phyloP scores from a whole-genome alignment of 1,140 invertebrate species.

The Eriocheir sinensis region DNA sequence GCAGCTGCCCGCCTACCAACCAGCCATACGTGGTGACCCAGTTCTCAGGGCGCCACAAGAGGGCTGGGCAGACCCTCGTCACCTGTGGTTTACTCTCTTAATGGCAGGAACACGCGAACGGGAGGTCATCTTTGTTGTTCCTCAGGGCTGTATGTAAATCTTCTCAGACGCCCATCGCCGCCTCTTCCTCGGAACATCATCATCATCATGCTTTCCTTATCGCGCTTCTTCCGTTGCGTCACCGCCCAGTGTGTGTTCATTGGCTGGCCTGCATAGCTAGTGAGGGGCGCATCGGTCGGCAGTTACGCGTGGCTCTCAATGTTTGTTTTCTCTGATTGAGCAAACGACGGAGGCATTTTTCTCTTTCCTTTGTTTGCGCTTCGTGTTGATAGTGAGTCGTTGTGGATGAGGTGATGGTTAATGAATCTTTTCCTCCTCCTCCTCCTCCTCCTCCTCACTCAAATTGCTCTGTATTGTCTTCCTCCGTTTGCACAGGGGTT shows the following conservation, averaged over 20 bases:
- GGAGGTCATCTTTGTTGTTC: background rate
- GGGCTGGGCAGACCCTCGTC: background rate
- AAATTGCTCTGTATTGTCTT: background rate
- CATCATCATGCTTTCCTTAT: background rate
- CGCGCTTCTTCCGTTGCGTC: background rate
- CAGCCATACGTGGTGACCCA: constrained; percentile 8
- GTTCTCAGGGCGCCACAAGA: background rate
- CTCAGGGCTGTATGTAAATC: constrained; percentile 3
- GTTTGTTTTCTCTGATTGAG: background rate
- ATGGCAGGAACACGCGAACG: constrained; percentile 11
- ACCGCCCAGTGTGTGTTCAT: background rate
- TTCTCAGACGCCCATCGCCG: background rate
- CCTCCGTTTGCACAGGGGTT: too few relatives aligned
- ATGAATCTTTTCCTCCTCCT: background rate
- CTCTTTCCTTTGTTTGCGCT: too few relatives aligned
- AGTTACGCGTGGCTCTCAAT: background rate
- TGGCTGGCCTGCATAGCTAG: background rate
- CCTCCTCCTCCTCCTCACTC: background rate
- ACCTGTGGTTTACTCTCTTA: constrained; percentile 3
- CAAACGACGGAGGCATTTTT: background rate
- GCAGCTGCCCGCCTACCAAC: background rate
- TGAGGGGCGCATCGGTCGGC: background rate
- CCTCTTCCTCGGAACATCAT: background rate
- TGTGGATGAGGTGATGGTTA: too few relatives aligned
- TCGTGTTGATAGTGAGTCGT: too few relatives aligned